phyloP scores from a whole-genome alignment of 1,140 invertebrate genomes.

The Araneus ventricosus region DNA sequence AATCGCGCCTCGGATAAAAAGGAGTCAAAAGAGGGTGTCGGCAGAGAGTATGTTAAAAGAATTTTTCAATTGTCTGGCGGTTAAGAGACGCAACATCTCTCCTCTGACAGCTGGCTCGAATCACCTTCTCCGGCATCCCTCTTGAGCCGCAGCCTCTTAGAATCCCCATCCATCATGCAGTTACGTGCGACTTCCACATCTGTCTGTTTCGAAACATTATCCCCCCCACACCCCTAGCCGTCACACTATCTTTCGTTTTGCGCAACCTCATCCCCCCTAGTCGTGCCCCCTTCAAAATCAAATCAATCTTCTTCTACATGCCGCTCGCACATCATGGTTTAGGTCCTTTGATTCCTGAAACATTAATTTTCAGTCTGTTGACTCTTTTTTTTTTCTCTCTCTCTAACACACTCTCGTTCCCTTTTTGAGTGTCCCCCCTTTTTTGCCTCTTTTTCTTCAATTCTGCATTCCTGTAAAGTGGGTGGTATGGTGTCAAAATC shows the following conservation, averaged over 20 bases:
- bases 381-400: not conserved
- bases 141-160: conserved; percentile 59
- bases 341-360: conserved; percentile 73
- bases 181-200: conserved; percentile 75
- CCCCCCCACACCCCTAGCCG: conserved; percentile 15
- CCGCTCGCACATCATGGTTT: conserved; percentile 56
- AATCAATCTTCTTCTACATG: conserved; percentile 74
- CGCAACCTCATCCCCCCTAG: conserved; percentile 18
- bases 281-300: conserved; percentile 72
- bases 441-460: not conserved
- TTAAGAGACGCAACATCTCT: conserved; percentile 59
- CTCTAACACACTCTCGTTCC: not conserved
- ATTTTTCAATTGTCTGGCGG: conserved; percentile 74
- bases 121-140: conserved; percentile 54
- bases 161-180: conserved; percentile 73
- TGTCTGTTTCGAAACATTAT: conserved; percentile 71
- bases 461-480: conserved; percentile 2
- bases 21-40: conserved; percentile 55
- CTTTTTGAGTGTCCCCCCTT: not conserved
- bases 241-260: conserved; percentile 9
- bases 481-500: not conserved
- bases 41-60: conserved; percentile 54
- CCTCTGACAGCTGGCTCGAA: conserved; percentile 70
- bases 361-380: conserved; percentile 71
- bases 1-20: conserved; percentile 67